Evolutionary conservation across 2,113 vertebrate species (phyloP).

Genomic region (Clupea harengus): DNA sequence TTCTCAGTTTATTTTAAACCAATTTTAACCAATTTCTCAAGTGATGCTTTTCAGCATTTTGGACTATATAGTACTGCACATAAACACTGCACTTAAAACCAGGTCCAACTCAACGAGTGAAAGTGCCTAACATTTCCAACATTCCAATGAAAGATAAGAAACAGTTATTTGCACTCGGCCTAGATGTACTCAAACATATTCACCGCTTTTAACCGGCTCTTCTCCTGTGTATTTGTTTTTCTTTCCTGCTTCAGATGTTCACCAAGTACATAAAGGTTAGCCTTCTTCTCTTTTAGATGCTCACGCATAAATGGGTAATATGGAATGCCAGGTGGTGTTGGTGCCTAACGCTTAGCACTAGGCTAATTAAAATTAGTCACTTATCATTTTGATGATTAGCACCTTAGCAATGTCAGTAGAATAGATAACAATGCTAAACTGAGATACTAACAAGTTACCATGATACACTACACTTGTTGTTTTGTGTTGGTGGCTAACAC

Average conservation of each 20-base stretch:
- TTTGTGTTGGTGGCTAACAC: too few relatives aligned
- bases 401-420: background rate
- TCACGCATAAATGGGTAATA: conserved; percentile 53
- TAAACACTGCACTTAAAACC: too few relatives aligned
- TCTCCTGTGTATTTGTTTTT: conserved; percentile 55
- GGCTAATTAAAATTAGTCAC: background rate
- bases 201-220: background rate
- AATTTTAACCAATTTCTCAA: too few relatives aligned
- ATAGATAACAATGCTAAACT: background rate
- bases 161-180: background rate
- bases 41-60: too few relatives aligned
- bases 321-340: conserved; percentile 33
- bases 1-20: background rate
- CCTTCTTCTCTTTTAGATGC: conserved; percentile 73
- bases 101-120: too few relatives aligned
- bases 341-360: conserved; percentile 33
- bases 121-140: too few relatives aligned
- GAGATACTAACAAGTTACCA: background rate
- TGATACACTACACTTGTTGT: too few relatives aligned
- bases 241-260: conserved; percentile 97
- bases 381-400: background rate
- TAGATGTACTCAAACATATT: background rate
- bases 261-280: conserved; percentile 99
- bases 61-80: too few relatives aligned
- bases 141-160: background rate